These are phyloP conservation scores for Myodes glareolus DNA, from an alignment of 2,113 vertebrate species.

Conservation along the genomic window DNA sequence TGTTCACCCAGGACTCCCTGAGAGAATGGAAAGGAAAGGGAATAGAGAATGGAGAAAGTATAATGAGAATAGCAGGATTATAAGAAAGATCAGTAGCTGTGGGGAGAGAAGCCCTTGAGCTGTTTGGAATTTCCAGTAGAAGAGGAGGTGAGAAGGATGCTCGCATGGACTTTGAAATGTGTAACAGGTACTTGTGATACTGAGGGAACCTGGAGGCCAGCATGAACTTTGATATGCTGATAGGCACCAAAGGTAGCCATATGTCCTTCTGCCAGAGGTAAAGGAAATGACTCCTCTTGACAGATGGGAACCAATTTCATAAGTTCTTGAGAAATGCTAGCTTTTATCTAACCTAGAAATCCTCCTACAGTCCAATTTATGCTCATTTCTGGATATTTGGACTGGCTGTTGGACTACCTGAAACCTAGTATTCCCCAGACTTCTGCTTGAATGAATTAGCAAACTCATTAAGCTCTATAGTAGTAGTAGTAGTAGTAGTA, in stretches of 20 bases:
- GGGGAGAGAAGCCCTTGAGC: not conserved
- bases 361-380: not conserved
- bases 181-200: not conserved
- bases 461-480: not conserved
- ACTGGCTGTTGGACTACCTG: not conserved
- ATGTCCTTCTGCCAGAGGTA: not conserved
- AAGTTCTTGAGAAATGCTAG: not conserved
- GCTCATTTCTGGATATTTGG: not conserved
- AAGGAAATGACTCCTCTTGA: not conserved
- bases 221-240: not conserved
- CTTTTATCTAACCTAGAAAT: not conserved
- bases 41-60: not conserved
- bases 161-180: not conserved
- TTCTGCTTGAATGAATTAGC: not conserved
- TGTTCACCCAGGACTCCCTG: not conserved
- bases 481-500: not conserved
- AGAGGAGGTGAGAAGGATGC: not conserved
- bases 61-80: not conserved
- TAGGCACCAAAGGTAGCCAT: not conserved
- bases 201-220: not conserved
- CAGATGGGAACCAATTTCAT: not conserved
- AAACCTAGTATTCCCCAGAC: not conserved
- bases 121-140: not conserved
- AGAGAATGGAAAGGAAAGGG: not conserved
- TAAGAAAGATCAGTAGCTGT: not conserved